Conservation (phyloP, 2,113 vertebrate genomes). For the Telmatochromis sp. region DNA sequence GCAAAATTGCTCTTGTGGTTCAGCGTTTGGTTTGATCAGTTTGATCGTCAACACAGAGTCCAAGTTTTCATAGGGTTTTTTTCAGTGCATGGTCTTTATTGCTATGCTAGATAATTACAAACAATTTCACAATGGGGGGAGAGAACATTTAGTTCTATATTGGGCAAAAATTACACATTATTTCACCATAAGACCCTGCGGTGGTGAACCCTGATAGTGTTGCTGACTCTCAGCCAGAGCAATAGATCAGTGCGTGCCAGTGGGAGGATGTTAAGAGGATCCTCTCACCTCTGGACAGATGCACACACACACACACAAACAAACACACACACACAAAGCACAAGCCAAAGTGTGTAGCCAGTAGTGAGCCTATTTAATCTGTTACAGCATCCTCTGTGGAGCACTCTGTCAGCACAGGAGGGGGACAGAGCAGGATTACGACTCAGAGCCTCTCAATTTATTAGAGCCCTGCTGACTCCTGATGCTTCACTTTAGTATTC, state of each 20-base stretch:
- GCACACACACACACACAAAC: background rate
- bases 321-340: background rate
- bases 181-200: background rate
- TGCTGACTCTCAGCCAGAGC: background rate
- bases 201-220: background rate
- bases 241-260: background rate
- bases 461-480: conserved; percentile 31
- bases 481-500: conserved; percentile 2
- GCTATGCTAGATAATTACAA: background rate
- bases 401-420: conserved; percentile 30
- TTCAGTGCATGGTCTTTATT: background rate
- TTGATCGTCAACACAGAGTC: background rate
- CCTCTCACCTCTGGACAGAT: background rate
- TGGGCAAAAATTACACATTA: background rate
- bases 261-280: conserved; percentile 29
- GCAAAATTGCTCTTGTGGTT: background rate
- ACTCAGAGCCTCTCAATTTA: conserved; percentile 34
- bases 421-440: conserved; percentile 16
- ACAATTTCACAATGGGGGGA: background rate
- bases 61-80: accelerated
- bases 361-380: conserved; percentile 43
- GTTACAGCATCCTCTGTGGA: conserved; percentile 20
- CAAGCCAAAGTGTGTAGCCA: background rate
- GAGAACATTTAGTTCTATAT: background rate
- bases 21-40: background rate